Evolutionary conservation across 1,140 invertebrate species (phyloP).

Genomic region (Drosophila neocordata): DNA sequence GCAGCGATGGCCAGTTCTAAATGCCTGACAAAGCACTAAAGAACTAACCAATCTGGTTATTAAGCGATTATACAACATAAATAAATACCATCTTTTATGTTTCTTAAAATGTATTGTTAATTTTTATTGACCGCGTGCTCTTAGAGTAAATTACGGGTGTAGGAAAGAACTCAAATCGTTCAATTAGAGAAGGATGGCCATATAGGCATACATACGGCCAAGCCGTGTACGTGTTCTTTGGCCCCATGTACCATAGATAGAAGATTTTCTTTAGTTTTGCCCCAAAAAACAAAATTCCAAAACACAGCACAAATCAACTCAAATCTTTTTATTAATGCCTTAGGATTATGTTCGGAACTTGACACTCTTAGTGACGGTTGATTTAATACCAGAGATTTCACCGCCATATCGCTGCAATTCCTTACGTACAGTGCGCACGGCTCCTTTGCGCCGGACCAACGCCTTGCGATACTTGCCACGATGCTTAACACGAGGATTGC

Average conservation of each 20-base stretch:
- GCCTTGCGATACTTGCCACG: constrained; percentile 96
- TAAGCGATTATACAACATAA: constrained; percentile 48
- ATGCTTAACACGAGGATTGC: constrained; percentile 97
- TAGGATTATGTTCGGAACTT: constrained; percentile 88
- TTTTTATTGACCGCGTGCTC: constrained; percentile 18
- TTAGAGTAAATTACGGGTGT: neutral
- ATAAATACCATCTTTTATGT: constrained; percentile 67
- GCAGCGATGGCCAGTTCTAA: constrained; percentile 82
- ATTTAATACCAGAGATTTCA: constrained; percentile 95
- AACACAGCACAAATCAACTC: neutral
- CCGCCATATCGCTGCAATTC: constrained; percentile 92
- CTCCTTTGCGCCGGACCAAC: constrained; percentile 93
- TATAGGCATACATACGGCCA: no score
- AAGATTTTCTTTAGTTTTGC: no score
- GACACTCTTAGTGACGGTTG: constrained; percentile 92
- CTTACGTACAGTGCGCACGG: constrained; percentile 90
- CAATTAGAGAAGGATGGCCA: neutral
- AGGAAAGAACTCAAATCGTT: no score
- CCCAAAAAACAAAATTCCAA: no score
- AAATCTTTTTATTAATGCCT: constrained; percentile 3
- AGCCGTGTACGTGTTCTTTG: no score
- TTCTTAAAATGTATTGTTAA: constrained; percentile 23
- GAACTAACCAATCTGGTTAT: constrained; percentile 1
- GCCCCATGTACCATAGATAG: no score
- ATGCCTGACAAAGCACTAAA: constrained; percentile 7